Percentiles rank a stretch among this genome's conserved stretches.
phyloP scores from a whole-genome alignment of 2,797 vertebrate species.

The Lagodon rhomboides region DNA sequence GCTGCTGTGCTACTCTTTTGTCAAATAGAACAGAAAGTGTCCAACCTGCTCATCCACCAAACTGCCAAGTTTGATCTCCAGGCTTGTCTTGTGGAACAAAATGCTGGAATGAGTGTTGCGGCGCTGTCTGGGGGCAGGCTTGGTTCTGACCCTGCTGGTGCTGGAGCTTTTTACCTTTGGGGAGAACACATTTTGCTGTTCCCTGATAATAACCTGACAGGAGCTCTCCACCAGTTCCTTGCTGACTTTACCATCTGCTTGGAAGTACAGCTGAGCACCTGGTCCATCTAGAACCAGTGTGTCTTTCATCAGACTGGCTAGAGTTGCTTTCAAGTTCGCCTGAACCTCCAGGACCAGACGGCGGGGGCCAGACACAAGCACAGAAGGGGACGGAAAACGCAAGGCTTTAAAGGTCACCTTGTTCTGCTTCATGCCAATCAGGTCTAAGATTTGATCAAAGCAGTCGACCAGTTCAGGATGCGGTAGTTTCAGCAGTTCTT shows the following conservation, averaged over 20 bases:
- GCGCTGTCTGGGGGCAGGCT: not conserved
- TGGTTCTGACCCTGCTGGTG: not conserved
- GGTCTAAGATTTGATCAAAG: slow-evolving; percentile 55
- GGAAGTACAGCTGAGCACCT: slow-evolving; percentile 68
- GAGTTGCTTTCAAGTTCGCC: slow-evolving; percentile 17
- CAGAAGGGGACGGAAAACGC: slow-evolving; percentile 35
- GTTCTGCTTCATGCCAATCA: slow-evolving; percentile 45
- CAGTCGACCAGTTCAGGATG: slow-evolving; percentile 62
- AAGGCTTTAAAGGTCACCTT: slow-evolving; percentile 49
- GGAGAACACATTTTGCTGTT: not conserved
- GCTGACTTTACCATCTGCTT: slow-evolving; percentile 46
- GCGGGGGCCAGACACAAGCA: slow-evolving; percentile 68
- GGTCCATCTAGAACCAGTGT: slow-evolving; percentile 62
- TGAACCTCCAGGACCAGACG: slow-evolving; percentile 47
- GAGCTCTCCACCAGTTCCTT: slow-evolving; percentile 57
- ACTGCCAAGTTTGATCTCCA: slow-evolving; percentile 56
- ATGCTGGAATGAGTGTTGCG: accelerated
- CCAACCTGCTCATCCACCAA: slow-evolving; percentile 63
- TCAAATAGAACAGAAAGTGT: not conserved
- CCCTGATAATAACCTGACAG: slow-evolving; percentile 60
- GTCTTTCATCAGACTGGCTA: slow-evolving; percentile 47
- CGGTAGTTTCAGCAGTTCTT: slow-evolving; percentile 51
- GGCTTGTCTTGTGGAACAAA: slow-evolving; percentile 6
- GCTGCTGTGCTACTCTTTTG: not conserved
- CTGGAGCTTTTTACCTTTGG: no score